Evolutionary conservation across 2,797 vertebrate species (phyloP), one percentile per base, ranked within the genome.

Genomic region (Rhabdomys pumilio): DNA sequence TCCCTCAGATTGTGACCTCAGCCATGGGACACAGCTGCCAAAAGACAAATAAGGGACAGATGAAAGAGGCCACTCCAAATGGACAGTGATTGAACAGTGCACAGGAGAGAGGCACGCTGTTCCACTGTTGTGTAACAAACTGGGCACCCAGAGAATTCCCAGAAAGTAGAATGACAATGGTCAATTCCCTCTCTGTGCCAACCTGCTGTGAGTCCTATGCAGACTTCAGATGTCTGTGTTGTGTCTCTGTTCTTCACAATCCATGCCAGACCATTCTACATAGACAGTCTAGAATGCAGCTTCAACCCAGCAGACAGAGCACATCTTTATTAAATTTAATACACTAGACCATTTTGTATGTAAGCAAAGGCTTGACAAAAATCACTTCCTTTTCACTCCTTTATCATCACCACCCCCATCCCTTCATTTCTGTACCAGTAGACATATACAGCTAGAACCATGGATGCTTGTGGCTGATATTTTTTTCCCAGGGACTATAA

Each of bases 1-100:
- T n/a, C 12, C 79, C 83, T 94, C 82, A 24, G 14, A 61, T 34
- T 47, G 26, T 81, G 84, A 95, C 76, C 57, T 95, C 82, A 86
- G 65, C 15, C 53, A 6, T 53, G 26, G 82, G 81, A 77, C 44
- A 20, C 3, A 34, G 75, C 44, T 85, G n/a, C 29, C 59, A 59
- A 73, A 61, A 67, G 17, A 34, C 31, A 72, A 86, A 65, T 4
- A 38, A 41, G 19, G 11, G 17, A n/a, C 38, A 34, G 22, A 38
- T 55, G 26, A 41, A 63, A 57, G 73, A 17, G 20, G 31, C 14
- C 34, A 7, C 50, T 65, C 13, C 63, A 26, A 83, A 53, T n/a
- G 67, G 11, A 67, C 65, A 14, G 3, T 29, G 85, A 53, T 24
- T 59, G 22, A 3, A 14, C 24, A 47, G 20, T 38, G 1, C n/a